A percentile compares a stretch with the other conserved stretches of the same genome.
Conservation (phyloP, 2,888 invertebrate species). For the Crematogaster levior region DNA sequence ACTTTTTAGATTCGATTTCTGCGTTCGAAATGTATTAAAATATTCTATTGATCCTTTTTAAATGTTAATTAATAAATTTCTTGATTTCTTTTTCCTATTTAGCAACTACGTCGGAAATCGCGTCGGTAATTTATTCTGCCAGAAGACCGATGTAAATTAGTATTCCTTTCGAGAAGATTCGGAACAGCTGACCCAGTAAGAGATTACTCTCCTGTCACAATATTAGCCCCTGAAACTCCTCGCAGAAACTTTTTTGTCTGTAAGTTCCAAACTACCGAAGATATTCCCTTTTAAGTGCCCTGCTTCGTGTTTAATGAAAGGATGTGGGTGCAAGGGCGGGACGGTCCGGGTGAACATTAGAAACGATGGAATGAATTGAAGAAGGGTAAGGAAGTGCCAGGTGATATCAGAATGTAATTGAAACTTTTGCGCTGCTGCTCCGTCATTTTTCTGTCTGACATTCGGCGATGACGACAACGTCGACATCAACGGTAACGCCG, state of each 20-base stretch:
- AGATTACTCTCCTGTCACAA: slow-evolving; percentile 45
- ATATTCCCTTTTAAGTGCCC: slow-evolving; percentile 37
- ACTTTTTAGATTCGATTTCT: neutral
- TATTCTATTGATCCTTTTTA: neutral
- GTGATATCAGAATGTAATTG: slow-evolving; percentile 58
- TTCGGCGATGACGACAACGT: slow-evolving; percentile 64
- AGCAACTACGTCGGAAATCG: neutral
- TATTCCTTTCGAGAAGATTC: slow-evolving; percentile 22
- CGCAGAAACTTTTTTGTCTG: slow-evolving; percentile 23
- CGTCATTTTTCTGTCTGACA: slow-evolving; percentile 77
- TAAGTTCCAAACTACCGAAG: slow-evolving; percentile 30
- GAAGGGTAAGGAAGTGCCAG: slow-evolving; percentile 27
- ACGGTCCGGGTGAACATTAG: slow-evolving; percentile 24
- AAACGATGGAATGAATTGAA: slow-evolving; percentile 34
- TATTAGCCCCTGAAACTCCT: slow-evolving; percentile 37
- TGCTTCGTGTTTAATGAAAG: slow-evolving; percentile 42
- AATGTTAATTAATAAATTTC: slow-evolving; percentile 22
- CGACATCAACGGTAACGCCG: slow-evolving; percentile 65
- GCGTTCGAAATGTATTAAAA: neutral
- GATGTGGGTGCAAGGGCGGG: slow-evolving; percentile 5
- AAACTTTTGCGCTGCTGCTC: slow-evolving; percentile 66
- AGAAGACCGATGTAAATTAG: slow-evolving; percentile 36
- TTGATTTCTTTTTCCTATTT: neutral
- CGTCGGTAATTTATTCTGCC: neutral
- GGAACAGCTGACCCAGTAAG: slow-evolving; percentile 43